Evolutionary conservation across 1,140 invertebrate genomes (phyloP), one percentile per base, ranked within the genome.

Genomic region (Hylaeus volcanicus): DNA sequence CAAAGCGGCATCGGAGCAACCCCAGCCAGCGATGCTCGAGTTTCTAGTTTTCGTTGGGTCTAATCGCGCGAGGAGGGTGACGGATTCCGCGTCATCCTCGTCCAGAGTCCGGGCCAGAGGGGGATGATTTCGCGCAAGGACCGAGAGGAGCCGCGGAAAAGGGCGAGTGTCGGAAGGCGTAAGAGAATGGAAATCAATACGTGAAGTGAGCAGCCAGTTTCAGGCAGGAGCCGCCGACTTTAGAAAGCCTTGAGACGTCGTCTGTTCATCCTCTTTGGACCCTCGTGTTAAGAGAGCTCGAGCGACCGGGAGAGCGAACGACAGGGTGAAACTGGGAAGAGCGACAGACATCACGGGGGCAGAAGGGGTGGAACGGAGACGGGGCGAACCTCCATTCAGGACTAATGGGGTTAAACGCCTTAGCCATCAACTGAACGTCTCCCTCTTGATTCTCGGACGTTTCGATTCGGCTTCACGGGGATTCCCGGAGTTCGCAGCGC

Each of bases 121-220:
- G 66, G 64, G 71, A 65, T 65, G 81, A 85, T 82, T 65, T 64
- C 37, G 60, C 63, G 64, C 45, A 55, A 64, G 71, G 60, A 58
- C 58, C 53, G 73, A 41, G 58, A 64, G 74, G 65, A 81, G 51
- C 55, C 75, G 56, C 58, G 79, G 51, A 76, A 90, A 90, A 89
- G 89, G 88, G 89, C 89, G 89, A 91, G 87, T 86, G 89, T 88
- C 84, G 89, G 87, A 89, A 90, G 89, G 90, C 89, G 89, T 91
- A 91, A 92, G 91, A 92, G 91, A 93, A 93, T 93, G 91, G 92
- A 93, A 92, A 93, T 93, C 92, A 93, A 93, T 93, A 93, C 89
- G 92, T 92, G 91, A 93, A 92, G 91, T 92, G 91, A 93, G 89
- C 91, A 91, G 89, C 90, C 88, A 92, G 91, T 91, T 90, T 89